Evolutionary conservation across 2,888 invertebrate genomes (phyloP), one percentile per base, ranked within the genome.

Genomic region (Ormyrus labotus): DNA sequence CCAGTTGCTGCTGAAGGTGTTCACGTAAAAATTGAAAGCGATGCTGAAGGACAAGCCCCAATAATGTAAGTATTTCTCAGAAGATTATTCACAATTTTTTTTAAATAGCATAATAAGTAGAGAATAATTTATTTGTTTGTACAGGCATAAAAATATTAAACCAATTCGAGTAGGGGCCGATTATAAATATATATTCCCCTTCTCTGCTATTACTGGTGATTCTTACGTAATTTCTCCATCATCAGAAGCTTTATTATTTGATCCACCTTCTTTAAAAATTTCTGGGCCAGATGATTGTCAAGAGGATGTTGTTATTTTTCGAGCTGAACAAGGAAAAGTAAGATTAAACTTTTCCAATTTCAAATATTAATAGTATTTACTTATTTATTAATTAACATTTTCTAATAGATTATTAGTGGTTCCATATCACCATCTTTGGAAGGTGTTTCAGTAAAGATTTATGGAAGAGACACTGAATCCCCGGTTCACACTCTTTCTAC

Each of bases 161-260:
- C 11, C 47, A 11, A 47, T 76, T 45, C 63, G 13, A 55, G 83
- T 84, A 7, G 85, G 84, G 45, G 80, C 86, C 34, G 69, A 64
- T 8, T 89, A 88, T 64, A 87, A 87, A 71, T 92, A 92, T 79
- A 87, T 89, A 68, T 89, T 92, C 78, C 89, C 91, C 48, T 90
- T 92, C 67, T 86, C 87, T 78, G 88, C 89, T 0, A 86, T 87
- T 48, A 82, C 87, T 45, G 90, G 89, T 48, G 86, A 86, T 13
- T 84, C 87, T 2, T 92, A 92, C 84, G 91, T 92, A 8, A 92
- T 98, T 58, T 92, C 93, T 0, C 96, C 96, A 0, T 91, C 93
- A 76, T 96, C 97, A 0, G 93, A 94, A 73, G 91, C 93, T 72
- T 92, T 97, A 83, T 92, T 97, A 83, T 96, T 97, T 89, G 92